Evolutionary conservation across 2,113 vertebrate species (phyloP).

Genomic region (Pteropus alecto): DNA sequence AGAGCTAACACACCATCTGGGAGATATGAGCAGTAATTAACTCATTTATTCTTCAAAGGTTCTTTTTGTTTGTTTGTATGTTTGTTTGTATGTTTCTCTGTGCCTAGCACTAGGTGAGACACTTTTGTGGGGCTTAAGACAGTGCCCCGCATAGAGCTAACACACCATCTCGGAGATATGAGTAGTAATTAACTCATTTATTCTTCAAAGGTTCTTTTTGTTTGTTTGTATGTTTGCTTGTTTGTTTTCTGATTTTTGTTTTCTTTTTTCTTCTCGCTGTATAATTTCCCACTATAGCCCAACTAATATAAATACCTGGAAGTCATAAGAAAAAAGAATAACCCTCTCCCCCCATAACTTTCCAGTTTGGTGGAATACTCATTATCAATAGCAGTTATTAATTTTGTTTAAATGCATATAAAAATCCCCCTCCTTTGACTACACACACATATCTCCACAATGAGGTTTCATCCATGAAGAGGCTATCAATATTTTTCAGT

Average conservation of each 20-base stretch:
- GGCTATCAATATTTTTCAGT: not conserved
- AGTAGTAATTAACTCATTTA: not conserved
- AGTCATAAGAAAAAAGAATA: not conserved
- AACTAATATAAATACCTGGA: slow-evolving; percentile 20
- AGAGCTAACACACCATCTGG: not conserved
- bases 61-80: not conserved
- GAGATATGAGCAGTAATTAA: not conserved
- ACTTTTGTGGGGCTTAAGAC: not conserved
- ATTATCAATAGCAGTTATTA: not conserved
- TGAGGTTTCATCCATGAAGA: not conserved
- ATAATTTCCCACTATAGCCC: slow-evolving; percentile 11
- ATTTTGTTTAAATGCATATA: not conserved
- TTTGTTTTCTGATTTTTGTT: not conserved
- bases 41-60: not conserved
- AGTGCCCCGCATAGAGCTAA: not conserved
- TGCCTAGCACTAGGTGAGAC: not conserved
- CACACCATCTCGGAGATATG: not conserved
- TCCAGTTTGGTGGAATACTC: not conserved
- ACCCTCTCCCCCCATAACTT: not conserved
- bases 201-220: not conserved
- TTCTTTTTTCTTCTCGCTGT: not conserved
- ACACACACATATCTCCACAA: not conserved
- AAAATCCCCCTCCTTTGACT: not conserved
- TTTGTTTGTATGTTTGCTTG: not conserved
- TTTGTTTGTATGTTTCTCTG: not conserved